Evolutionary conservation across 1,140 invertebrate genomes (phyloP), one percentile per base, ranked within the genome.

Genomic region (Helicorthomorpha holstii): DNA sequence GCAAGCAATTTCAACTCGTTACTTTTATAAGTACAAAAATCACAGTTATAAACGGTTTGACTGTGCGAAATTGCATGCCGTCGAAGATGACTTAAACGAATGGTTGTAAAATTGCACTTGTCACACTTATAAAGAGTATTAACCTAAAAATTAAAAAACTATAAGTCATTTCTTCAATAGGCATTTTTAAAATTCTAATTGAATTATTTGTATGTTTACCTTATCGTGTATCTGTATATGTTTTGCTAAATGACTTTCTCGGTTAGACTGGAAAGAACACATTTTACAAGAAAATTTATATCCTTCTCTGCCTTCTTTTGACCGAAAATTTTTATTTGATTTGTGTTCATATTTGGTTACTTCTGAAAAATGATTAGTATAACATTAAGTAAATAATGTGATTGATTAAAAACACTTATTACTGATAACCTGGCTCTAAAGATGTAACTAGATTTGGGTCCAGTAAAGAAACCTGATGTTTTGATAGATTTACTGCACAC

Each of bases 251-350:
- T 69, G 67, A 56, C 66, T 69, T 34, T 61, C 59, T 16, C 67
- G 57, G 45, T 66, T 68, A 14, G 61, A 63, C 50, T 67, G 68
- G 50, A 69, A 69, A 1, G 67, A 69, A 56, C 67, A 69, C 14
- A 59, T 49, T 4, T 60, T 54, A 54, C 67, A 69, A 45, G 63
- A 66, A 53, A 62, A 65, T 53, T 68, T 69, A 53, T 62, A 68
- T 3, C 60, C 59, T 4, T 58, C 54, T 12, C 55, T 27, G 19
- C 51, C 43, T 50, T 66, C 63, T 24, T 64, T 61, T 38, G 63
- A 57, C 41, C 25, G 19, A 12, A 4, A 12, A 21, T 4, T 22
- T 25, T 46, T 46, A 4, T 46, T 46, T 12, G 7, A 19, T 25
- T 7, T 22, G 7, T 25, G 4, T 21, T 46, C 44, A 4, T 46